A percentile compares a stretch with the other conserved stretches of the same genome.
Conservation (phyloP, 2,888 invertebrate genomes). For the Strigamia maritima region DNA sequence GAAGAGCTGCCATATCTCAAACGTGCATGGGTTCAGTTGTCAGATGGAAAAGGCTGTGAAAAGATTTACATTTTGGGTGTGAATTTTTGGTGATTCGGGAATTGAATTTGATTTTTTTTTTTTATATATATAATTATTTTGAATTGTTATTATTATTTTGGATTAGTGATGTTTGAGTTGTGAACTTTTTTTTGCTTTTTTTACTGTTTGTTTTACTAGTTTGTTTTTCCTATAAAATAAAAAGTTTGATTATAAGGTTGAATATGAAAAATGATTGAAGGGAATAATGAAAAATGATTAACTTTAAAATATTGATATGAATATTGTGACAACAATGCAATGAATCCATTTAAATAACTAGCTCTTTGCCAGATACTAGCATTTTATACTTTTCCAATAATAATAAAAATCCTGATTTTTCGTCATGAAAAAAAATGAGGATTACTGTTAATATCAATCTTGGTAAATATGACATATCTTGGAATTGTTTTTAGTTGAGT, state of each 20-base stretch:
- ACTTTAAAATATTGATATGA: neutral
- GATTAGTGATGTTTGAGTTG: neutral
- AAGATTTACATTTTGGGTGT: slow-evolving; percentile 10
- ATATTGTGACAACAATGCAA: slow-evolving; percentile 31
- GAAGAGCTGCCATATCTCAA: slow-evolving; percentile 31
- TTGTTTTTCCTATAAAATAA: slow-evolving; percentile 12
- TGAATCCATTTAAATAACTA: slow-evolving; percentile 28
- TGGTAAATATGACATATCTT: slow-evolving; percentile 7
- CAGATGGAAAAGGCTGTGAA: slow-evolving; percentile 21
- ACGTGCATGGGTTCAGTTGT: slow-evolving; percentile 25
- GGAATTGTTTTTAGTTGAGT: neutral
- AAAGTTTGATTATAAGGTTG: neutral
- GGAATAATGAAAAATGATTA: slow-evolving; percentile 5
- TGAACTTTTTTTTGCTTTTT: neutral
- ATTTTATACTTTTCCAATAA: slow-evolving; percentile 19
- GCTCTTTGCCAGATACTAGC: slow-evolving; percentile 22
- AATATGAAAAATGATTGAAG: neutral
- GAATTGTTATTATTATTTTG: neutral
- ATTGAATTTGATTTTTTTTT: neutral
- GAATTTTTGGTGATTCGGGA: neutral
- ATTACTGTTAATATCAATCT: slow-evolving; percentile 18
- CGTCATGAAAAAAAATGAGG: neutral
- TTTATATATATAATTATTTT: neutral
- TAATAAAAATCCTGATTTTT: neutral
- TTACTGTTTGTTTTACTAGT: slow-evolving; percentile 13